These are phyloP conservation scores for Synergus laeviventris DNA, from an alignment of 2,888 invertebrate species.

Conservation along the genomic window DNA sequence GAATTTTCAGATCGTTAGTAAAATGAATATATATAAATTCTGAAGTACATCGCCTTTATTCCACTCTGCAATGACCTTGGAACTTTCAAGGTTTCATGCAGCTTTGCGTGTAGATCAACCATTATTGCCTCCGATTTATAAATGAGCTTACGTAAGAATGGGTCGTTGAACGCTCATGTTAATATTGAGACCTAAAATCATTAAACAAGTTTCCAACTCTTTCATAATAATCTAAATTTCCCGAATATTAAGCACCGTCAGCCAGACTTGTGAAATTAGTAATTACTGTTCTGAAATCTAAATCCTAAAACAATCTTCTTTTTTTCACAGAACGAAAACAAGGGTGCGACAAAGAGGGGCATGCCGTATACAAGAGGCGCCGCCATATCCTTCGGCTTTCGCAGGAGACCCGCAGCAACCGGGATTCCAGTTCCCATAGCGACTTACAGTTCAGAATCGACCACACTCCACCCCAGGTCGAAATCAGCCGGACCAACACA, in stretches of 20 bases:
- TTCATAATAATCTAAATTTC: not conserved
- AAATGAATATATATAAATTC: not conserved
- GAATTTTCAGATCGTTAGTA: not conserved
- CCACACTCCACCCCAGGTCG: conserved; percentile 74
- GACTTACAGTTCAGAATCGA: conserved; percentile 57
- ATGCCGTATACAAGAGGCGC: conserved; percentile 82
- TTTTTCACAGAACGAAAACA: conserved; percentile 80
- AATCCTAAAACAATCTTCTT: not conserved
- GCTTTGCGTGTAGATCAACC: conserved; percentile 49
- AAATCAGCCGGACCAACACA: conserved; percentile 75
- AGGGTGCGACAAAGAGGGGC: conserved; percentile 79
- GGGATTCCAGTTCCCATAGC: conserved; percentile 75
- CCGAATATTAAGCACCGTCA: not conserved
- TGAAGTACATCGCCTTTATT: not conserved
- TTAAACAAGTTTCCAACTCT: not conserved
- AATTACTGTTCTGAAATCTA: not conserved
- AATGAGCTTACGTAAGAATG: not conserved
- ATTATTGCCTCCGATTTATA: conserved; percentile 13
- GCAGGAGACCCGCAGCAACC: conserved; percentile 79
- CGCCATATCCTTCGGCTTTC: conserved; percentile 91
- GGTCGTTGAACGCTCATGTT: conserved; percentile 40
- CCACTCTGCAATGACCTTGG: conserved; percentile 47
- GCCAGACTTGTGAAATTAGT: not conserved
- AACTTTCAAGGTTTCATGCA: conserved; percentile 44
- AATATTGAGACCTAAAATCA: not conserved